Percentiles rank a stretch among this genome's conserved stretches.
These are phyloP conservation scores for Ophion obscuratus DNA, from an alignment of 2,888 invertebrate species.

Conservation along the genomic window DNA sequence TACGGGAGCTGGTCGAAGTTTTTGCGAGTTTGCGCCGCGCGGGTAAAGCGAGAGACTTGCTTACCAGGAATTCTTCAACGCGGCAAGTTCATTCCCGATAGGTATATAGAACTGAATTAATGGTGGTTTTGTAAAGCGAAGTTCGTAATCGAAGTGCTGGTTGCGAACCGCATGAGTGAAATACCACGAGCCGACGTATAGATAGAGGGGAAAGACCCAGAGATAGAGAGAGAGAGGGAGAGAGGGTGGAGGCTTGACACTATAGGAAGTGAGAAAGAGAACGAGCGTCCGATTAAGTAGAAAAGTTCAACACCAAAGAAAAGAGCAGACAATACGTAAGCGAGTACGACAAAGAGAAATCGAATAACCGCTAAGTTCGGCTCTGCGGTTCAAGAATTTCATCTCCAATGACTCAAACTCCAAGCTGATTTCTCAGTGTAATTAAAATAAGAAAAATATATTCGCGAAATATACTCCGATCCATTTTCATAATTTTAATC, in stretches of 20 bases:
- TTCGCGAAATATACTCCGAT: not conserved
- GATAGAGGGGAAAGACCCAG: not conserved
- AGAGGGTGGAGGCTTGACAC: not conserved
- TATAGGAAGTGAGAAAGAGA: not conserved
- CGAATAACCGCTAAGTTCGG: not conserved
- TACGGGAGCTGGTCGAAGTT: not conserved
- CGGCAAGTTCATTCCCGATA: not conserved
- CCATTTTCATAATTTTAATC: not conserved
- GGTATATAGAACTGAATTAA: not conserved
- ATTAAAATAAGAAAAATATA: not conserved
- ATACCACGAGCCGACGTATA: not conserved
- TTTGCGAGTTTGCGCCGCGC: not conserved
- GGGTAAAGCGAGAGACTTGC: not conserved
- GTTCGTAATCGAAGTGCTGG: conserved; percentile 74
- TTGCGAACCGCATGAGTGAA: conserved; percentile 72
- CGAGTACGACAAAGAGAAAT: not conserved
- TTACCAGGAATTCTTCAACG: not conserved
- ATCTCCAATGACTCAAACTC: not conserved
- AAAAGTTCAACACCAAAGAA: conserved; percentile 33
- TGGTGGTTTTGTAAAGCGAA: conserved; percentile 64
- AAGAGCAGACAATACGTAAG: not conserved
- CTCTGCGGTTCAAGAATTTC: not conserved
- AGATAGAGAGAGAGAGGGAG: not conserved
- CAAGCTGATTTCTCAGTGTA: not conserved
- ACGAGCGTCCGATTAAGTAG: not conserved